Evolutionary conservation across 2,797 vertebrate species (phyloP).

Genomic region (Enteromius treurensis): DNA sequence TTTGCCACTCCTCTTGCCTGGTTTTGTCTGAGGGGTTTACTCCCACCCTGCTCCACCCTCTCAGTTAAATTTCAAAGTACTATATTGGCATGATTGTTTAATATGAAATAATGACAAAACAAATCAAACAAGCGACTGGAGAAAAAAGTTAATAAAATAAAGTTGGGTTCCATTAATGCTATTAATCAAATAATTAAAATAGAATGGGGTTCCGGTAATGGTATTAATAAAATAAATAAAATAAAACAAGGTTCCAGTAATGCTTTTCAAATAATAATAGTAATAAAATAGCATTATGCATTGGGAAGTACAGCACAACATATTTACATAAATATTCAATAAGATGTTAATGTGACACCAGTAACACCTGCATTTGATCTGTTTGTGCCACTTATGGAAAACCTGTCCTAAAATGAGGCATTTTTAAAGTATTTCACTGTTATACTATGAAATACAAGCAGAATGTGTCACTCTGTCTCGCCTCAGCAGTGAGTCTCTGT

Average conservation of each 20-base stretch:
- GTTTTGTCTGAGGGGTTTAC: constrained; percentile 22
- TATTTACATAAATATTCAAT: neutral
- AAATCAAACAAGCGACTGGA: neutral
- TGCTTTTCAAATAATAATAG: neutral
- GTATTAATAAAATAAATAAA: too few relatives aligned
- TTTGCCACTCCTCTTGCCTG: constrained; percentile 34
- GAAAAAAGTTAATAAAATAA: neutral
- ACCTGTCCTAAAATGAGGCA: neutral
- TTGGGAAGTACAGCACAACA: neutral
- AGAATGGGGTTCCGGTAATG: neutral
- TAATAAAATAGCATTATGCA: neutral
- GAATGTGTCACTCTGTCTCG: neutral
- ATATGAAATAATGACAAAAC: too few relatives aligned
- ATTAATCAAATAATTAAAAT: neutral
- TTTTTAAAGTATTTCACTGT: neutral
- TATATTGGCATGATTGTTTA: neutral
- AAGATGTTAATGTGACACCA: neutral
- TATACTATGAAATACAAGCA: neutral
- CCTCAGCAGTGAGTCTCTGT: neutral
- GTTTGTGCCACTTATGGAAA: neutral
- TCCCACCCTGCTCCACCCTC: neutral
- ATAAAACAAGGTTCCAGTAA: too few relatives aligned
- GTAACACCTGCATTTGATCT: neutral
- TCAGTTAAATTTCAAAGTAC: neutral
- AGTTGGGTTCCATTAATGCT: neutral